Percentiles rank a stretch among this genome's conserved stretches.
Conservation (phyloP, 2,113 vertebrate species). For the Catagonus wagneri region DNA sequence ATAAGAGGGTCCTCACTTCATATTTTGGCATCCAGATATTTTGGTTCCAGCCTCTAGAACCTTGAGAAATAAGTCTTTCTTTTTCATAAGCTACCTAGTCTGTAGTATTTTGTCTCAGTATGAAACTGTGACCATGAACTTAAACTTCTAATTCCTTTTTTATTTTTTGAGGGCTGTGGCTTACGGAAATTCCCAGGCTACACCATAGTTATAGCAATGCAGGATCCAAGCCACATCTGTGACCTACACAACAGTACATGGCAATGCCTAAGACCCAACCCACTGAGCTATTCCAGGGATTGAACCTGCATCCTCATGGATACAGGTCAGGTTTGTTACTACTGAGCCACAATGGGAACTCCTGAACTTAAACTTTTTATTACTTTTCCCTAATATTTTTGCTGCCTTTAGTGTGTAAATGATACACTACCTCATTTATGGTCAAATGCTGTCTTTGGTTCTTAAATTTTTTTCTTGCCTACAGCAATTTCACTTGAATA, state of each 20-base stretch:
- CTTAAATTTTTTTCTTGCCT: background rate
- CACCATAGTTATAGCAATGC: too few relatives aligned
- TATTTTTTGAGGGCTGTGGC: too few relatives aligned
- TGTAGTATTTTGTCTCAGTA: background rate
- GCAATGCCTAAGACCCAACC: too few relatives aligned
- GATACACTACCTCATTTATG: background rate
- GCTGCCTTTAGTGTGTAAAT: background rate
- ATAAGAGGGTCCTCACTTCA: background rate
- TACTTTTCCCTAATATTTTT: too few relatives aligned
- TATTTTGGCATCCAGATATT: background rate
- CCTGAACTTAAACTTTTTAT: background rate
- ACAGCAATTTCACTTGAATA: background rate
- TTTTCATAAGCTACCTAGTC: background rate
- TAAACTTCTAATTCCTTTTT: background rate
- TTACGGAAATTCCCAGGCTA: too few relatives aligned
- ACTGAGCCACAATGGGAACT: too few relatives aligned
- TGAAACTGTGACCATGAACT: background rate
- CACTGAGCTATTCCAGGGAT: too few relatives aligned
- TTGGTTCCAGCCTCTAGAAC: background rate
- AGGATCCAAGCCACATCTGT: too few relatives aligned
- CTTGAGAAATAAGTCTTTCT: background rate
- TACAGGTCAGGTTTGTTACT: too few relatives aligned
- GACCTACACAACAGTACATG: too few relatives aligned
- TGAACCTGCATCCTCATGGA: too few relatives aligned
- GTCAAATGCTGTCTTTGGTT: background rate